These are phyloP conservation scores for Sebastes baramenuke DNA, from an alignment of 2,797 vertebrate genomes.

Conservation along the genomic window DNA sequence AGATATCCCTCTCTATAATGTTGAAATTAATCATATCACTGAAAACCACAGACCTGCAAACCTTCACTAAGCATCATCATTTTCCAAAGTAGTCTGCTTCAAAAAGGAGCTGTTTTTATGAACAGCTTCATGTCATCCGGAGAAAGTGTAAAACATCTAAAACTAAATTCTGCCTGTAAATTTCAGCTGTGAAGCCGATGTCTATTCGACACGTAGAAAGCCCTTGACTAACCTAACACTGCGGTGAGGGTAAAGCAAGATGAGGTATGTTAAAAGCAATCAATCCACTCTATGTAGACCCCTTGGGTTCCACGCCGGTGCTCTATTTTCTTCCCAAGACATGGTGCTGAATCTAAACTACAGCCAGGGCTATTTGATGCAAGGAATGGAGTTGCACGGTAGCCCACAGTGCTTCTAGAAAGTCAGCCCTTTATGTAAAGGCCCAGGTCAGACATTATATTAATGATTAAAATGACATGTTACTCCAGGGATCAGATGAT, in stretches of 20 bases:
- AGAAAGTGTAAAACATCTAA: constrained; percentile 3
- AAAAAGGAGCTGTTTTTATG: neutral
- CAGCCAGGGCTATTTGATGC: constrained; percentile 21
- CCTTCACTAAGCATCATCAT: neutral
- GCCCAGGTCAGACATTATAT: neutral
- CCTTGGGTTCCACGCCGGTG: constrained; percentile 19
- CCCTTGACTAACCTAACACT: constrained; percentile 20
- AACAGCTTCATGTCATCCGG: neutral
- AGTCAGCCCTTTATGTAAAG: neutral
- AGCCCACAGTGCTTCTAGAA: neutral
- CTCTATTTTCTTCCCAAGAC: constrained; percentile 43
- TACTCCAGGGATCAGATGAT: constrained; percentile 1
- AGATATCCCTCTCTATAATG: neutral
- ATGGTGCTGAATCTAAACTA: constrained; percentile 47
- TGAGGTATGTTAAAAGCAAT: constrained; percentile 55
- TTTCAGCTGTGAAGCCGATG: neutral
- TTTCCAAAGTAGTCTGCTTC: neutral
- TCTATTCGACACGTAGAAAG: constrained; percentile 12
- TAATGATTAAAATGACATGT: constrained; percentile 42
- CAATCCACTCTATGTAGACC: constrained; percentile 32
- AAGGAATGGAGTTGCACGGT: neutral
- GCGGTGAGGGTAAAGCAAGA: constrained; percentile 4
- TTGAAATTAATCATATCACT: neutral
- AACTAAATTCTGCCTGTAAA: constrained; percentile 1
- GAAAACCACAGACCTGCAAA: neutral